Conservation (phyloP, 2,888 invertebrate genomes). For the Aromia moschata region DNA sequence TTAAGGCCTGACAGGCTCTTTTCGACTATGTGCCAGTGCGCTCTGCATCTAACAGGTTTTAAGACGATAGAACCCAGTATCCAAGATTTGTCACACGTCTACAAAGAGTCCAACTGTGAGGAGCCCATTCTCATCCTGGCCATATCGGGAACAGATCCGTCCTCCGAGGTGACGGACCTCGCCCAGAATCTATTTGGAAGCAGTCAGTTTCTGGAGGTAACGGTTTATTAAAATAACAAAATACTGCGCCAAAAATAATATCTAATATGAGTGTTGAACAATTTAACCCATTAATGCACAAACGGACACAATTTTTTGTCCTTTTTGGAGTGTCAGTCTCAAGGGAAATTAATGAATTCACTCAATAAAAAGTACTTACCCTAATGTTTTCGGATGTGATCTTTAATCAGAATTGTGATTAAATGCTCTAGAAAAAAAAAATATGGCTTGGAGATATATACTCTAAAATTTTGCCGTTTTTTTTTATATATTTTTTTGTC, state of each 20-base stretch:
- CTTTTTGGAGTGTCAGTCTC: too few relatives aligned
- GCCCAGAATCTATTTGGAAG: slow-evolving; percentile 61
- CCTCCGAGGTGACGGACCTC: slow-evolving; percentile 78
- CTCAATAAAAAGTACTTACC: too few relatives aligned
- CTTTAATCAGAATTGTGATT: too few relatives aligned
- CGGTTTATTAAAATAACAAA: background rate
- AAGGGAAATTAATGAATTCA: too few relatives aligned
- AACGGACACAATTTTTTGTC: too few relatives aligned
- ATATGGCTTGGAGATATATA: too few relatives aligned
- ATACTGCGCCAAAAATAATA: background rate
- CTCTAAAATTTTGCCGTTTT: too few relatives aligned
- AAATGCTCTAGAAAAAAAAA: too few relatives aligned
- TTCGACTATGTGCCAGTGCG: slow-evolving; percentile 78
- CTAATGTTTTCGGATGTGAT: too few relatives aligned
- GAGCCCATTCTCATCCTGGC: slow-evolving; percentile 87
- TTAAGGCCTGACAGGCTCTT: slow-evolving; percentile 86
- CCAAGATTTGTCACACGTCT: slow-evolving; percentile 62
- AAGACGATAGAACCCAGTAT: slow-evolving; percentile 55
- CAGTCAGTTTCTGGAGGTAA: slow-evolving; percentile 22
- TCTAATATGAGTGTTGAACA: too few relatives aligned
- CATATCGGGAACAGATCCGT: slow-evolving; percentile 91
- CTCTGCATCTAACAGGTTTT: slow-evolving; percentile 70
- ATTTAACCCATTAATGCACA: too few relatives aligned
- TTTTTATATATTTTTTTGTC: too few relatives aligned
- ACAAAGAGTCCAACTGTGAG: slow-evolving; percentile 66